These are phyloP conservation scores for Archilochus colubris DNA, from an alignment of 2,113 vertebrate genomes.

Conservation along the genomic window DNA sequence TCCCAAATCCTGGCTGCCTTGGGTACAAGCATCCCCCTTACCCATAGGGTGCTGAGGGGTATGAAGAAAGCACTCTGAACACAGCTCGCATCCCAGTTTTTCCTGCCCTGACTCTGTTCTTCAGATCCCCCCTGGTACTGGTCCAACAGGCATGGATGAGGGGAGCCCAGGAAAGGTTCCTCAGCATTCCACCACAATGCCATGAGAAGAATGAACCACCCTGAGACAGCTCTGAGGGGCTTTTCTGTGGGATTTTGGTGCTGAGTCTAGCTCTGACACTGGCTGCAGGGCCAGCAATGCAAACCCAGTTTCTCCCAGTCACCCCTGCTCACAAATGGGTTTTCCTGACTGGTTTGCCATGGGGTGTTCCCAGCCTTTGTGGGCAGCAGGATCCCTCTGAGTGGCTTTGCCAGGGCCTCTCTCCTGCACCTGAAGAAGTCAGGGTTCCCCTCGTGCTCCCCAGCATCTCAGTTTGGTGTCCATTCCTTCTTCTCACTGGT, in stretches of 20 bases:
- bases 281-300: neutral
- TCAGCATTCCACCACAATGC: fast-evolving
- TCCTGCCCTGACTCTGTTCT: too few relatives aligned
- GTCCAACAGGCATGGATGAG: fast-evolving
- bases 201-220: neutral
- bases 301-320: neutral
- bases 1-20: neutral
- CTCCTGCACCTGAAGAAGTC: fast-evolving
- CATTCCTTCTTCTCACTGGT: neutral
- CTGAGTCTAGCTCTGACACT: fast-evolving
- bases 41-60: neutral
- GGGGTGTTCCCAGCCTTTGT: neutral
- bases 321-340: neutral
- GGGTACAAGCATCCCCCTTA: neutral
- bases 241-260: neutral
- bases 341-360: neutral
- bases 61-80: neutral
- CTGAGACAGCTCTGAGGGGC: neutral
- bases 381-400: neutral
- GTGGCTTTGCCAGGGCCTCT: neutral
- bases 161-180: neutral
- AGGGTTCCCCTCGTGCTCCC: neutral
- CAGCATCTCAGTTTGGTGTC: neutral
- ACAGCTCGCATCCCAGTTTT: neutral
- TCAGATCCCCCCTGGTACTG: fast-evolving